Base-by-base conservation (phyloP, 2,888 invertebrate genomes). In the Bombylius discolor region DNA sequence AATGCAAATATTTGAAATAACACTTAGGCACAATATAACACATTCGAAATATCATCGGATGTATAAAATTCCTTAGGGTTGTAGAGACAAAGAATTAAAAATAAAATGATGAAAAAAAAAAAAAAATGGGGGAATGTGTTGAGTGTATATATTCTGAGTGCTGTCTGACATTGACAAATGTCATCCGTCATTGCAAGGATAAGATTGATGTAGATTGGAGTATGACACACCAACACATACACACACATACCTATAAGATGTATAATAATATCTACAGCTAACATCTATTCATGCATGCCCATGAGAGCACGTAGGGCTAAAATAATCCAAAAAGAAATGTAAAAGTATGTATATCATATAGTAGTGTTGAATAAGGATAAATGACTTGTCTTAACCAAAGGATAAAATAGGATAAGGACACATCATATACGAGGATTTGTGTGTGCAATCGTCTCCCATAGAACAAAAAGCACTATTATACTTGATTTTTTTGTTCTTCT, bases 141-240 rank as follows among this genome's bases (percentile, higher is more conserved):
- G 55, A 51, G 55, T 48, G 51, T 55, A 51, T 51, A 55, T 44
- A 47, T 36, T 23, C 49, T 46, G n/a, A 58, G 51, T 55, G 47
- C 48, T 69, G 70, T 69, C 70, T 73, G 73, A 73, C 74, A 71
- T 73, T 73, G 73, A 73, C 71, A 70, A 73, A 73, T 73, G 69
- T 66, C 71, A 73, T 74, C 73, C 73, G 73, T 73, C 73, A 73
- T 71, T 74, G 73, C 70, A 70, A 72, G 73, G 72, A 72, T 66
- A 73, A 74, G 73, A 73, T 73, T 74, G 74, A 73, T 73, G 71
- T 72, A 71, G 73, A 74, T 73, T 72, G 72, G 70, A 73, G 71
- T 71, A 71, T 72, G 73, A 72, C 72, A 70, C 66, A 73, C 69
- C 70, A 68, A 68, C 65, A 67, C 67, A 52, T 50, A 39, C 46